Evolutionary conservation across 2,113 vertebrate species (phyloP), one percentile per base, ranked within the genome.

Genomic region (Scortum barcoo): DNA sequence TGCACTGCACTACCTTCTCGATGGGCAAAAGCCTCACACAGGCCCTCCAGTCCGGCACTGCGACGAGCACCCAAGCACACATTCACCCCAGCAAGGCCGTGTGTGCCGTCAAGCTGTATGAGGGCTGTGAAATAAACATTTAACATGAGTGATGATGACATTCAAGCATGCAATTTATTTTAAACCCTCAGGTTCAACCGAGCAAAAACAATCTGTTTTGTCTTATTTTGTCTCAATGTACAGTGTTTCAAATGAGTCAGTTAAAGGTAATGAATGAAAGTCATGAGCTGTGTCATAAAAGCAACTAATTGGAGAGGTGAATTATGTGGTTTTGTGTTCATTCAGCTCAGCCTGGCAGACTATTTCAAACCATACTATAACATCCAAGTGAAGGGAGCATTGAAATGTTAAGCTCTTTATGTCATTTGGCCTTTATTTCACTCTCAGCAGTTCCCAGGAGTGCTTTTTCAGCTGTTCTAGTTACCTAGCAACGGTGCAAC

Each of bases 11-110:
- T 26, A 48, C 22, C 0, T 88, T 84, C 30, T 44, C 20, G 16
- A n/a, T 63, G 86, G 94, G 78, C 19, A 87, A 73, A 78, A 92
- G 71, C n/a, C 40, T 93, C 26, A 94, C 75, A 66, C 74, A 83
- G 12, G 81, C 88, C 1, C 10, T 14, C 12, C 54, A 58, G 16
- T 83, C 76, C 33, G 86, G 72, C 53, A 72, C 58, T 61, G 71
- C 36, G 82, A 68, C 88, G 85, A 83, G 87, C 51, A 19, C 44
- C 13, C 71, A 68, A 70, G 38, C 42, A 50, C 68, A 53, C 2
- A 54, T 51, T 57, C 90, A 46, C 56, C 87, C 61, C 58, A 90
- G 69, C 24, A 76, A 66, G 36, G 50, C 58, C 36, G 42, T 62
- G 46, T 30, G 20, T 46, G 38, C 36, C 28, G 14, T 61, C 26